phyloP scores from a whole-genome alignment of 2,888 invertebrate species.

The Alsophila aescularia region DNA sequence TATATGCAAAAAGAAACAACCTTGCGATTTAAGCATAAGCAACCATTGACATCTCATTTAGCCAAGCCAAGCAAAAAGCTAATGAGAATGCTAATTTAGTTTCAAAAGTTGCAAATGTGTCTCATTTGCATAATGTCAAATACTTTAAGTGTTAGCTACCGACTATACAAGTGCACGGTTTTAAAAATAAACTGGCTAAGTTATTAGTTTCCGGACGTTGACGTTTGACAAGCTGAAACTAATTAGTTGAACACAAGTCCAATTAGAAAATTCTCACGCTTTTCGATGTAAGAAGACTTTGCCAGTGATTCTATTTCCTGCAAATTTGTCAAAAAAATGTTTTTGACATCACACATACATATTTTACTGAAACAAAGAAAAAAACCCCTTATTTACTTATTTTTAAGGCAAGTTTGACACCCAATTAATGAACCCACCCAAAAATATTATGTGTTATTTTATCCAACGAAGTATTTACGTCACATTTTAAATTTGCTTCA shows the following conservation, averaged over 20 bases:
- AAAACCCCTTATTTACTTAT: too few species aligned
- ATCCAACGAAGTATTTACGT: too few species aligned
- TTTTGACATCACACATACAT: too few species aligned
- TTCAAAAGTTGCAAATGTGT: conserved; percentile 62
- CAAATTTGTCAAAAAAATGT: too few species aligned
- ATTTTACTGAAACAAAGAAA: too few species aligned
- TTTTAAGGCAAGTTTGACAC: too few species aligned
- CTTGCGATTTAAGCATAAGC: conserved; percentile 37
- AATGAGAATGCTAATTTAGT: conserved; percentile 72
- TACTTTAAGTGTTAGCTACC: conserved; percentile 73
- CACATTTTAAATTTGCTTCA: too few species aligned
- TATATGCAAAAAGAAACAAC: not conserved
- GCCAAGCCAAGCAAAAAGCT: conserved; percentile 62
- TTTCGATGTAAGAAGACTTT: conserved; percentile 12
- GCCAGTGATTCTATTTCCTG: too few species aligned
- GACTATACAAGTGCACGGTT: conserved; percentile 47
- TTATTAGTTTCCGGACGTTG: conserved; percentile 29
- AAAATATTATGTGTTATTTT: too few species aligned
- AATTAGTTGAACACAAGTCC: conserved; percentile 16
- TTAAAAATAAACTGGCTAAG: conserved; percentile 27
- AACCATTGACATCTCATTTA: conserved; percentile 64
- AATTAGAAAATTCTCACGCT: conserved; percentile 17
- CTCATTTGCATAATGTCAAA: conserved; percentile 79
- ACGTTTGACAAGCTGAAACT: conserved; percentile 28
- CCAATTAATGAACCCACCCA: too few species aligned